Evolutionary conservation across 2,797 vertebrate genomes (phyloP), one percentile per base, ranked within the genome.

Genomic region (Chelon auratus): DNA sequence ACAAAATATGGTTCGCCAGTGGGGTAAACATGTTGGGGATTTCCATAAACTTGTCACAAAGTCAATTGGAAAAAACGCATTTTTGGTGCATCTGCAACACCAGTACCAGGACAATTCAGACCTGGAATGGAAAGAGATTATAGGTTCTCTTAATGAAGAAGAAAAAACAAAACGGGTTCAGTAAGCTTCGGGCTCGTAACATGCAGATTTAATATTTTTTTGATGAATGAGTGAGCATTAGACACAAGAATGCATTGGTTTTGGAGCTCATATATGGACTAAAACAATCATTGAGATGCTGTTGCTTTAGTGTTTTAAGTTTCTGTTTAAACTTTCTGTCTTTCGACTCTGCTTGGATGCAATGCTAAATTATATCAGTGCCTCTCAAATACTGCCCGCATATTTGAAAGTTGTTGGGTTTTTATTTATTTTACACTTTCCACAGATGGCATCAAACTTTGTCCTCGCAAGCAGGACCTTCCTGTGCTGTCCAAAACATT

Each of bases 281-380:
- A 37, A 58, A 57, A n/a, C 24, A 80, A 40, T 54, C 0, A 42
- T 56, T 42, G 0, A 0, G 15, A 48, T 13, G 40, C 33, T 40
- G 13, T 26, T 73, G 53, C 58, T 62, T 75, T 17, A 54, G 5
- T 48, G 36, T 48, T 67, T 54, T 26, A 22, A 43, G 22, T 66
- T 68, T 52, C 15, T 12, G n/a, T 62, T 47, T 60, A 47, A 24
- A 39, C 3, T 57, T 24, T 56, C 37, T 65, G 33, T 67, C 53
- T n/a, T 6, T n/a, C 14, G n/a, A 9, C 39, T 22, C 30, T 50
- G 45, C 61, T 15, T 12, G 52, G 0, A 37, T 58, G 47, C 53
- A 47, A 13, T 22, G 10, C 5, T 54, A 36, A 68, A 63, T 26
- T 3, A 0, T 14, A 13, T 17, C 30, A 26, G 33, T 20, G 36